These are phyloP conservation scores for Synanthedon myopaeformis DNA, from an alignment of 2,888 invertebrate species.

Conservation along the genomic window DNA sequence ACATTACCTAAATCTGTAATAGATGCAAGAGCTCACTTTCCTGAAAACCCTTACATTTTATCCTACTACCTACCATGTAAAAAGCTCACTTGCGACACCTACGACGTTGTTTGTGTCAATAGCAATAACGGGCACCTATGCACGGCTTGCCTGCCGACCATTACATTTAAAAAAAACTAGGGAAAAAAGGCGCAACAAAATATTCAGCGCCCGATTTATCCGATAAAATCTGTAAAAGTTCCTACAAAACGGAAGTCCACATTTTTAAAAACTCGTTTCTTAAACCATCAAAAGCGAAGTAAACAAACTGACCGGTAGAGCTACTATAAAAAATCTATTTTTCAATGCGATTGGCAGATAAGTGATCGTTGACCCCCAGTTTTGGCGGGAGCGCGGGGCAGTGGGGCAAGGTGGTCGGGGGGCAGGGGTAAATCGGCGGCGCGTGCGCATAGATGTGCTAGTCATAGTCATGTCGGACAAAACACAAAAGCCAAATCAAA, in stretches of 20 bases:
- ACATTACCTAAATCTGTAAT: too few species aligned
- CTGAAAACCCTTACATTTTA: too few species aligned
- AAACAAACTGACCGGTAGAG: slow-evolving; percentile 21
- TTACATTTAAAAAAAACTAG: too few species aligned
- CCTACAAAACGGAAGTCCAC: slow-evolving; percentile 15
- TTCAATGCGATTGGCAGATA: slow-evolving; percentile 31
- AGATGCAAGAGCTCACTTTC: too few species aligned
- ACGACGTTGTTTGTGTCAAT: too few species aligned
- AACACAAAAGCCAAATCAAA: slow-evolving; percentile 54
- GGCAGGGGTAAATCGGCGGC: slow-evolving; percentile 16
- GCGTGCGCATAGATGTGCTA: slow-evolving; percentile 58
- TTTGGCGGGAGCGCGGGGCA: slow-evolving; percentile 17
- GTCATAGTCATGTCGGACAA: slow-evolving; percentile 56
- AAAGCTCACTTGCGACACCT: too few species aligned
- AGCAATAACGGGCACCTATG: too few species aligned
- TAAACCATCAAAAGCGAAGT: slow-evolving; percentile 6
- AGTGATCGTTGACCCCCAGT: slow-evolving; percentile 40
- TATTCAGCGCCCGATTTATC: background rate
- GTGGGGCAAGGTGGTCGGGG: background rate
- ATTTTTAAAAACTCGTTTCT: slow-evolving; percentile 9
- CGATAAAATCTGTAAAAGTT: background rate
- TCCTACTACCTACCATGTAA: too few species aligned
- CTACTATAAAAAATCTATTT: slow-evolving; percentile 31
- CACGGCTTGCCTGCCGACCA: too few species aligned
- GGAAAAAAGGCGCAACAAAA: too few species aligned